Evolutionary conservation across 2,797 vertebrate genomes (phyloP).

Genomic region (Epinephelus malabaricus): DNA sequence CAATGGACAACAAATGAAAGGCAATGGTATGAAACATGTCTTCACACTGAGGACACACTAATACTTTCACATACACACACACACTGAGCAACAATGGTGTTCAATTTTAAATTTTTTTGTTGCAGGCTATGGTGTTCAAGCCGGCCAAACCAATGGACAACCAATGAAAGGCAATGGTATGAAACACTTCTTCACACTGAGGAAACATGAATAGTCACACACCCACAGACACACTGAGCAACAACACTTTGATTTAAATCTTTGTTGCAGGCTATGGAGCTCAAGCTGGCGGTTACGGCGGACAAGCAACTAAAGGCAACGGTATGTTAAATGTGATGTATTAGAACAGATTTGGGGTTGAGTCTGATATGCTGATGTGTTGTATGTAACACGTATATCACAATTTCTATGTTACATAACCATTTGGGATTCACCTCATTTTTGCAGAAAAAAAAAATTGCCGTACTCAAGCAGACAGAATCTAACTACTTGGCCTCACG

Average conservation of each 20-base stretch:
- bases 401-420: background rate
- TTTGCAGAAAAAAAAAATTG: background rate
- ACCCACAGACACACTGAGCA: background rate
- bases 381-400: background rate
- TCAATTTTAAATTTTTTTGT: background rate
- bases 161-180: slow-evolving; percentile 66
- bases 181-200: background rate
- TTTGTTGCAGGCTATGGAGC: slow-evolving; percentile 55
- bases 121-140: slow-evolving; percentile 64
- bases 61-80: too few relatives aligned
- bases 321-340: slow-evolving; percentile 31
- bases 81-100: too few relatives aligned
- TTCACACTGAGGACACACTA: background rate
- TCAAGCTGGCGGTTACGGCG: slow-evolving; percentile 49
- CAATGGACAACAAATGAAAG: slow-evolving; percentile 63
- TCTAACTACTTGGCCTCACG: background rate
- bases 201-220: background rate
- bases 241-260: background rate
- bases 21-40: slow-evolving; percentile 38
- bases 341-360: background rate
- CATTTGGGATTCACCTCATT: background rate
- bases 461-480: background rate
- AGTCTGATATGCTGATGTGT: background rate
- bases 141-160: slow-evolving; percentile 39
- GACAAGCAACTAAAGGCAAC: slow-evolving; percentile 67